Evolutionary conservation across 2,888 invertebrate species (phyloP).

Genomic region (Euplexia lucipara): DNA sequence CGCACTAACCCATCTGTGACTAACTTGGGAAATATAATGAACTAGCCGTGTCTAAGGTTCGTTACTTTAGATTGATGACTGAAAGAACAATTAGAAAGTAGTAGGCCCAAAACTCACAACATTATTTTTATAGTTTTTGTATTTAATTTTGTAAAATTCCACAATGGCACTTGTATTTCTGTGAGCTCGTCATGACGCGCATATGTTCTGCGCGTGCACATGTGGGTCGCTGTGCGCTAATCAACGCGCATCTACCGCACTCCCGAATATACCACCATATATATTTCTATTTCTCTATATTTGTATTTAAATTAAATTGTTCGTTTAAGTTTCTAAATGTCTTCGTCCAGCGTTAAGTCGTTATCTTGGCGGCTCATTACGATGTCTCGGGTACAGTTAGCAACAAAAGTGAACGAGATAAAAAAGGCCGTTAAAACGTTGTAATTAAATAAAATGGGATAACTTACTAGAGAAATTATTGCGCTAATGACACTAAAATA

Average conservation of each 20-base stretch:
- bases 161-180: slow-evolving; percentile 47
- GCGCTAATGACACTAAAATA: slow-evolving; percentile 24
- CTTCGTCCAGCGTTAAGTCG: slow-evolving; percentile 43
- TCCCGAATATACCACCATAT: slow-evolving; percentile 56
- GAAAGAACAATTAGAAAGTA: slow-evolving; percentile 45
- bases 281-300: slow-evolving; percentile 60
- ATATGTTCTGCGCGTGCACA: slow-evolving; percentile 69
- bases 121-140: slow-evolving; percentile 7
- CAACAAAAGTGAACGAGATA: slow-evolving; percentile 60
- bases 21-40: slow-evolving; percentile 48
- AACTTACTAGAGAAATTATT: slow-evolving; percentile 34
- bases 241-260: slow-evolving; percentile 60
- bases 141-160: slow-evolving; percentile 22
- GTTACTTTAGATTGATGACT: slow-evolving; percentile 46
- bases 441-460: slow-evolving; percentile 52
- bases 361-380: slow-evolving; percentile 56
- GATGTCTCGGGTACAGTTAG: slow-evolving; percentile 57
- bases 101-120: slow-evolving; percentile 2
- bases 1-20: slow-evolving; percentile 46
- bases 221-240: slow-evolving; percentile 70
- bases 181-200: slow-evolving; percentile 32
- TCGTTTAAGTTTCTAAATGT: slow-evolving; percentile 64
- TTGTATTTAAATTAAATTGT: slow-evolving; percentile 68
- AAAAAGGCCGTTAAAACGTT: slow-evolving; percentile 48
- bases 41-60: slow-evolving; percentile 41